phyloP scores from a whole-genome alignment of 1,140 invertebrate genomes.

The Drosophila pallidifrons region DNA sequence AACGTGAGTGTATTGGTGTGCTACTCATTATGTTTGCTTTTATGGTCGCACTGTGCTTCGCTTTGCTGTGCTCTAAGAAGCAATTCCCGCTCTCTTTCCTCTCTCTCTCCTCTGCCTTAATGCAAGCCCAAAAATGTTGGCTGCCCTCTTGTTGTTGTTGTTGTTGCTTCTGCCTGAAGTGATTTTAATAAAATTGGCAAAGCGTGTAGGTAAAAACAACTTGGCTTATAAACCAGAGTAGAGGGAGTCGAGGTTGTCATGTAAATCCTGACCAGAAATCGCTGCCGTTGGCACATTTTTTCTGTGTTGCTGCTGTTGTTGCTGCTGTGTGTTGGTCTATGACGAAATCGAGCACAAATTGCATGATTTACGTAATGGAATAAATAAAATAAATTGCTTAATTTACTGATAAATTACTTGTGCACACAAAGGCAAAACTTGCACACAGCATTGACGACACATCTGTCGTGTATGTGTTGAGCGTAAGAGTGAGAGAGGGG shows the following conservation, averaged over 20 bases:
- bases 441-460: constrained; percentile 30
- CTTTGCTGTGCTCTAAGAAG: constrained; percentile 34
- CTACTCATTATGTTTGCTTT: constrained; percentile 74
- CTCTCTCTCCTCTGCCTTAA: background rate
- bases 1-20: constrained; percentile 40
- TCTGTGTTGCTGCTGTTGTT: constrained; percentile 27
- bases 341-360: constrained; percentile 82
- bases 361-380: constrained; percentile 85
- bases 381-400: constrained; percentile 85
- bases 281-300: constrained; percentile 66
- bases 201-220: constrained; percentile 75
- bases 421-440: constrained; percentile 61
- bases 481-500: background rate
- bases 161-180: constrained; percentile 56
- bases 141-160: background rate
- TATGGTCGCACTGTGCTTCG: constrained; percentile 60
- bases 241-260: constrained; percentile 23
- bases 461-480: constrained; percentile 4
- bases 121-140: background rate
- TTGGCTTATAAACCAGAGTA: constrained; percentile 11
- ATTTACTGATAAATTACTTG: constrained; percentile 85
- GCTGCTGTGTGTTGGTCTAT: constrained; percentile 41
- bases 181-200: constrained; percentile 82
- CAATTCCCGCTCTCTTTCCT: constrained; percentile 21
- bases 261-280: constrained; percentile 80